A percentile compares a stretch with the other conserved stretches of the same genome.
Conservation (phyloP, 2,888 invertebrate genomes). For the Silvanus unidentatus region DNA sequence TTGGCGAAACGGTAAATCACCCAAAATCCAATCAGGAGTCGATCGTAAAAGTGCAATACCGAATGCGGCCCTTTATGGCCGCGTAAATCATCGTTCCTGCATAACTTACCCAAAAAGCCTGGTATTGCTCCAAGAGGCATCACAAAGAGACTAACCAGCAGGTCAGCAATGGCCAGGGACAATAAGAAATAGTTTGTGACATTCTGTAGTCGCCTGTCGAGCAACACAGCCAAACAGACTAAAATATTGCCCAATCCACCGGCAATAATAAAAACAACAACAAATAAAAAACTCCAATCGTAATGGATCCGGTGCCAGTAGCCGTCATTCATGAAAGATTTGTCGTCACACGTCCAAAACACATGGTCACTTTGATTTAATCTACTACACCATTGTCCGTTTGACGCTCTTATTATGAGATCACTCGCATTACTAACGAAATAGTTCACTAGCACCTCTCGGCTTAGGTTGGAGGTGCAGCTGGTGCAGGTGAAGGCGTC, state of each 20-base stretch:
- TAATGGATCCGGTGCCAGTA: slow-evolving; percentile 42
- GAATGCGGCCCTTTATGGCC: no score
- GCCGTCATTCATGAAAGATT: slow-evolving; percentile 10
- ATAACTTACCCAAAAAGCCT: slow-evolving; percentile 87
- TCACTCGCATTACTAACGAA: slow-evolving; percentile 24
- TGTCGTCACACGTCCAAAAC: slow-evolving; percentile 30
- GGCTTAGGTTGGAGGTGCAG: slow-evolving; percentile 25
- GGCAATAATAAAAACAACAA: slow-evolving; percentile 78
- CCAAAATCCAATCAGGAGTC: no score
- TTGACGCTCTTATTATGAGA: slow-evolving; percentile 26
- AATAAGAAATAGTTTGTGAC: slow-evolving; percentile 94
- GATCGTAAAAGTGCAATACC: no score
- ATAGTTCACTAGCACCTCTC: slow-evolving; percentile 19
- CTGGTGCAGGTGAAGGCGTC: slow-evolving; percentile 23
- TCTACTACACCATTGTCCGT: slow-evolving; percentile 26
- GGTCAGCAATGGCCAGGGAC: slow-evolving; percentile 88
- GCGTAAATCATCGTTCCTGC: no score
- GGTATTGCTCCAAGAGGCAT: slow-evolving; percentile 95
- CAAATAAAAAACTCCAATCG: slow-evolving; percentile 80
- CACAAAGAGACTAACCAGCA: slow-evolving; percentile 87
- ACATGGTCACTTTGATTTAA: slow-evolving; percentile 28
- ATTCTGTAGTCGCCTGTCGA: slow-evolving; percentile 87
- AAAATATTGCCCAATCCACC: slow-evolving; percentile 88
- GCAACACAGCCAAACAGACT: slow-evolving; percentile 86
- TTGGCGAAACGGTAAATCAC: no score